A percentile compares a stretch with the other conserved stretches of the same genome.
Evolutionary conservation across 2,888 invertebrate genomes (phyloP).

Genomic region (Protula sp.): DNA sequence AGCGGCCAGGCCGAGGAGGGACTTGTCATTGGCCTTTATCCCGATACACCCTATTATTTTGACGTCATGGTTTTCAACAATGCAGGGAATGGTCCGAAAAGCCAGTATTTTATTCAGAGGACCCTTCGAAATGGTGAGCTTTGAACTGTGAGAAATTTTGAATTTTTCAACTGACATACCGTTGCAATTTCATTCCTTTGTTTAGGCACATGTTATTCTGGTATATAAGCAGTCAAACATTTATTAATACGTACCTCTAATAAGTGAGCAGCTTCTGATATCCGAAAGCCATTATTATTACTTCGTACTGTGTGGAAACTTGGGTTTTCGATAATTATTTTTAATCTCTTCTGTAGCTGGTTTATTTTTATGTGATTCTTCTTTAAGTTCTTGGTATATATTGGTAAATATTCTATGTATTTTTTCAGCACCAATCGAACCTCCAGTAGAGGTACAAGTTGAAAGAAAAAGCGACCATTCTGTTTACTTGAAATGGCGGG

Average conservation of each 20-base stretch:
- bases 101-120: conserved; percentile 70
- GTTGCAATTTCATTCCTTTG: neutral
- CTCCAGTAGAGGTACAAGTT: conserved; percentile 85
- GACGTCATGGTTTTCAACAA: conserved; percentile 92
- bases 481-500: conserved; percentile 84
- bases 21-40: conserved; percentile 84
- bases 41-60: conserved; percentile 86
- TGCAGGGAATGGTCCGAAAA: conserved; percentile 93
- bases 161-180: too few species aligned
- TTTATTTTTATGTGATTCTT: too few species aligned
- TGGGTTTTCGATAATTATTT: too few species aligned
- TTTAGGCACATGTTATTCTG: neutral
- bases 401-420: too few species aligned
- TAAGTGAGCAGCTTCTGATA: too few species aligned
- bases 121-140: conserved; percentile 52
- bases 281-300: too few species aligned
- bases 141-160: neutral
- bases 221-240: neutral
- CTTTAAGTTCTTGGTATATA: too few species aligned
- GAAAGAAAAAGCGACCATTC: conserved; percentile 79
- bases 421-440: conserved; percentile 75
- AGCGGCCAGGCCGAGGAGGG: conserved; percentile 79
- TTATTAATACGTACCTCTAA: too few species aligned
- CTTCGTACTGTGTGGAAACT: too few species aligned
- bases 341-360: too few species aligned